A percentile compares a stretch with the other conserved stretches of the same genome.
phyloP scores from a whole-genome alignment of 2,113 vertebrate genomes.

The Actenoides hombroni region DNA sequence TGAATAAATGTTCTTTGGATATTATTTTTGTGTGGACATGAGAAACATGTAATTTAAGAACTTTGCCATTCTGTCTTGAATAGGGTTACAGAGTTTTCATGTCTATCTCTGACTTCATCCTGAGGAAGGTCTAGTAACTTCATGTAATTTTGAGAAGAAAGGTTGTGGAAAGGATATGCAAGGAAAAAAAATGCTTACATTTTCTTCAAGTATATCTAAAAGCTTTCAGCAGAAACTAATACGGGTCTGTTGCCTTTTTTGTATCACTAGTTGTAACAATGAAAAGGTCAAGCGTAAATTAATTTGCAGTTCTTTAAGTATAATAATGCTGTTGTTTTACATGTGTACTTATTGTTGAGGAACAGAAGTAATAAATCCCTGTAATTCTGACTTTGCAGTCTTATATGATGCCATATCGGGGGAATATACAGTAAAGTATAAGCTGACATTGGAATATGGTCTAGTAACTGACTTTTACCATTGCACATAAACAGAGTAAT shows the following conservation, averaged over 20 bases:
- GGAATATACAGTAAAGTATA: slow-evolving; percentile 15
- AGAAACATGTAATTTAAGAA: not conserved
- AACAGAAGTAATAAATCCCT: not conserved
- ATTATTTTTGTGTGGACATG: not conserved
- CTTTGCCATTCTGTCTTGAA: not conserved
- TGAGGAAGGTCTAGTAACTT: not conserved
- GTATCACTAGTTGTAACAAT: not conserved
- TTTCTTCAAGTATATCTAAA: not conserved
- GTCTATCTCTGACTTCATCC: not conserved
- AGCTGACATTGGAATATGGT: slow-evolving; percentile 56
- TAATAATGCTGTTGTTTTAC: not conserved
- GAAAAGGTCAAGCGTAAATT: not conserved
- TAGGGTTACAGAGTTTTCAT: not conserved
- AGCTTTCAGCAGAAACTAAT: not conserved
- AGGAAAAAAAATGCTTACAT: not conserved
- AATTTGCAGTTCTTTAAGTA: not conserved
- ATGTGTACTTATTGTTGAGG: not conserved
- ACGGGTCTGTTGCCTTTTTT: not conserved
- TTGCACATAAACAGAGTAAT: slow-evolving; percentile 72
- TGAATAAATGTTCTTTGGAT: not conserved
- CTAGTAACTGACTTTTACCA: slow-evolving; percentile 69
- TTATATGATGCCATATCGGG: not conserved
- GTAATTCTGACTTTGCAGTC: slow-evolving; percentile 19
- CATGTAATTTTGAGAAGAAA: not conserved
- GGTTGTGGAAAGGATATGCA: not conserved